A percentile compares a stretch with the other conserved stretches of the same genome.
Evolutionary conservation across 2,113 vertebrate genomes (phyloP).

Genomic region (Chloroceryle aenea): DNA sequence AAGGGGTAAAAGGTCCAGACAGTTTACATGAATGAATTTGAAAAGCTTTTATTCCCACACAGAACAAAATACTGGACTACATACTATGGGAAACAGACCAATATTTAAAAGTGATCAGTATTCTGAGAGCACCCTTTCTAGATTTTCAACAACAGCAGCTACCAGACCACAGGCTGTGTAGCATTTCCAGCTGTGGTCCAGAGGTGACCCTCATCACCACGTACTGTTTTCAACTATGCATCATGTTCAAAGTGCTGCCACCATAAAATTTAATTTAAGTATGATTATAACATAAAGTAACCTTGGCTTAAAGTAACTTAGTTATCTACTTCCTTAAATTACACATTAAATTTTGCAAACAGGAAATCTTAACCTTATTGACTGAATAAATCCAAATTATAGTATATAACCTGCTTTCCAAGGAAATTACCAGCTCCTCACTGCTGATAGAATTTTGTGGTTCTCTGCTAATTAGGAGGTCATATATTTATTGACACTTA

Average conservation of each 20-base stretch:
- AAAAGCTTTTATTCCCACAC: not conserved
- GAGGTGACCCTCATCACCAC: not conserved
- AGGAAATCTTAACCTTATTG: not conserved
- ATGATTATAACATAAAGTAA: not conserved
- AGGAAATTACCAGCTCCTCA: not conserved
- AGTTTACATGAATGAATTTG: not conserved
- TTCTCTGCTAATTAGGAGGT: not conserved
- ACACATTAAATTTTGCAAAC: not conserved
- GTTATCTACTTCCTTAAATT: not conserved
- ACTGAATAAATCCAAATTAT: not conserved
- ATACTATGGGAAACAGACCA: not conserved
- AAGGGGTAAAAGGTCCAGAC: not conserved
- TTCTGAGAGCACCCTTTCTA: not conserved
- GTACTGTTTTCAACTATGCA: accelerated
- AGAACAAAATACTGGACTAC: not conserved
- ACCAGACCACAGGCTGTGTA: not conserved
- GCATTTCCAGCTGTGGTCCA: not conserved
- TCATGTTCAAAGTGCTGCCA: not conserved
- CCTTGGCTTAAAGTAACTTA: too few species aligned
- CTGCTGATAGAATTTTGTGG: not conserved
- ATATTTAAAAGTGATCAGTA: not conserved
- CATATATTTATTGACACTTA: not conserved
- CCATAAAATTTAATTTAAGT: not conserved
- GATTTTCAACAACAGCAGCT: not conserved
- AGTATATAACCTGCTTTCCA: not conserved